Evolutionary conservation across 1,140 invertebrate species (phyloP).

Genomic region (Apis laboriosa): DNA sequence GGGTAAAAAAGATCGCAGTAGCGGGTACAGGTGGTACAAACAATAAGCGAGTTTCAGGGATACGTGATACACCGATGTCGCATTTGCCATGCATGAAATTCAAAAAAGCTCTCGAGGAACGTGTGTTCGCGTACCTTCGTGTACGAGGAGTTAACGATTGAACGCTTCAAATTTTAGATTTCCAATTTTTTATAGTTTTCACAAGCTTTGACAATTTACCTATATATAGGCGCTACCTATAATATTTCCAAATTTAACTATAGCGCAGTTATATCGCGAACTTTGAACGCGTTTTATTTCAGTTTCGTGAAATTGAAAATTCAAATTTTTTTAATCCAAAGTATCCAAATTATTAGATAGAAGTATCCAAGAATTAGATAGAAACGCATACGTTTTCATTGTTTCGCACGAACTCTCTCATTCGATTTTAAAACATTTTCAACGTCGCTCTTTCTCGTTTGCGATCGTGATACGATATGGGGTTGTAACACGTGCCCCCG

Average conservation of each 20-base stretch:
- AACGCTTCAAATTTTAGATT: neutral
- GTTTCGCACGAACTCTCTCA: too few relatives aligned
- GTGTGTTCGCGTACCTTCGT: neutral
- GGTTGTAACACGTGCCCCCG: conserved; percentile 25
- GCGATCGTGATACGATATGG: conserved; percentile 1
- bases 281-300: too few relatives aligned
- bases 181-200: neutral
- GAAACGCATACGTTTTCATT: too few relatives aligned
- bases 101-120: neutral
- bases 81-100: conserved; percentile 43
- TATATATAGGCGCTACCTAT: too few relatives aligned
- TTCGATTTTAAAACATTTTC: neutral
- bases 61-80: conserved; percentile 24
- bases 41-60: conserved; percentile 31
- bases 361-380: too few relatives aligned
- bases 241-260: too few relatives aligned
- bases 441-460: neutral
- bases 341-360: too few relatives aligned
- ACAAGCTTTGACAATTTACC: too few relatives aligned
- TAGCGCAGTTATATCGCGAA: too few relatives aligned
- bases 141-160: too few relatives aligned
- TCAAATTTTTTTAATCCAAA: neutral
- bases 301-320: neutral
- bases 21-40: conserved; percentile 24
- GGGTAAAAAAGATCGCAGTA: neutral